Conservation (phyloP, 2,888 invertebrate genomes). For the Philonicus albiceps region DNA sequence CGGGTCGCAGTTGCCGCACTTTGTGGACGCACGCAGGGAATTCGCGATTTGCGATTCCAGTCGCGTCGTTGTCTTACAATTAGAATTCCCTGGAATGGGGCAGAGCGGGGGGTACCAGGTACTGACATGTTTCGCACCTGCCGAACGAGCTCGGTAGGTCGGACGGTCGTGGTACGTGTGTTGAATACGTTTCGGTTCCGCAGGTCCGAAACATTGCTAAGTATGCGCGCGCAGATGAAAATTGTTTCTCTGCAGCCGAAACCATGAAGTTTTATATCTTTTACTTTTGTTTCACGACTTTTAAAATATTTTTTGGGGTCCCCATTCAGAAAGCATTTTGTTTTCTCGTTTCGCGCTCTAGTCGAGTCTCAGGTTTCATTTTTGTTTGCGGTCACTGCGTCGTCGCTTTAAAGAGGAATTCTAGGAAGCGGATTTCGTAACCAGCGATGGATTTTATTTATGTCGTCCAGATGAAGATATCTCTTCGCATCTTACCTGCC, state of each 20-base stretch:
- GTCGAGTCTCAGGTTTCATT: conserved; percentile 17
- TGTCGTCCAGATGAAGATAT: conserved; percentile 18
- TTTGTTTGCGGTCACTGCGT: not conserved
- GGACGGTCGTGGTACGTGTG: not conserved
- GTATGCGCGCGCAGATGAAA: conserved; percentile 11
- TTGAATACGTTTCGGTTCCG: not conserved
- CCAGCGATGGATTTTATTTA: not conserved
- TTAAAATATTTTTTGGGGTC: not conserved
- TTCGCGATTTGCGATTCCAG: not conserved
- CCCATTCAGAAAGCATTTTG: not conserved
- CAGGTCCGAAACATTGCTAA: not conserved
- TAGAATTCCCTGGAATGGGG: not conserved
- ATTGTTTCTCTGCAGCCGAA: not conserved
- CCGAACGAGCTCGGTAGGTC: not conserved
- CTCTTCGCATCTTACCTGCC: not conserved
- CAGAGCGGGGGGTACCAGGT: not conserved
- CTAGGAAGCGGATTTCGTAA: conserved; percentile 2
- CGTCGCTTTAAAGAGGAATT: not conserved
- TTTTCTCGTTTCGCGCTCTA: not conserved
- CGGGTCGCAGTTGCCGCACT: not conserved
- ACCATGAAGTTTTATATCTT: not conserved
- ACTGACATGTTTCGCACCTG: conserved; percentile 16
- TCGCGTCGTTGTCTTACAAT: not conserved
- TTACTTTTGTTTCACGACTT: conserved; percentile 8
- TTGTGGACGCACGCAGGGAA: not conserved